A percentile compares a stretch with the other conserved stretches of the same genome.
Evolutionary conservation across 2,888 invertebrate genomes (phyloP).

Genomic region (Alviniconcha strummeri): DNA sequence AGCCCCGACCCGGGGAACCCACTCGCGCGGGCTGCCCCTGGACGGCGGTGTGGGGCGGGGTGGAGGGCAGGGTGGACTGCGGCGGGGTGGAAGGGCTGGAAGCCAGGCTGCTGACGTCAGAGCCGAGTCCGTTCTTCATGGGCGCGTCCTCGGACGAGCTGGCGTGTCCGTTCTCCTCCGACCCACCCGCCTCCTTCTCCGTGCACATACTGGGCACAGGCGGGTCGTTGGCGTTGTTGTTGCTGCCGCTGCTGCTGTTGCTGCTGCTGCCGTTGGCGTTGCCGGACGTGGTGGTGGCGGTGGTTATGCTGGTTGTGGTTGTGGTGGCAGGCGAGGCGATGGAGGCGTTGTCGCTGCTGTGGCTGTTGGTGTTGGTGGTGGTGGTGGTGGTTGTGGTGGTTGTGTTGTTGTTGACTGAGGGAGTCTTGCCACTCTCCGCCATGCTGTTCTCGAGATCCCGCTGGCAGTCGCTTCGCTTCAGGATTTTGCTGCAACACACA

Average conservation of each 20-base stretch:
- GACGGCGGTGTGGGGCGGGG: constrained; percentile 15
- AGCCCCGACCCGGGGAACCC: constrained; percentile 28
- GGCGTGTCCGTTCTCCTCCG: constrained; percentile 47
- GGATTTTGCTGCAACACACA: constrained; percentile 16
- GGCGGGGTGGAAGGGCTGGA: constrained; percentile 26
- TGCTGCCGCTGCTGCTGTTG: not conserved
- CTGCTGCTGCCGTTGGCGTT: not conserved
- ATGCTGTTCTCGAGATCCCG: constrained; percentile 11
- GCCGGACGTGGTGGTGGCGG: not conserved
- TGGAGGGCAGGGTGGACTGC: constrained; percentile 19
- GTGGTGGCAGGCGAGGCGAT: not conserved
- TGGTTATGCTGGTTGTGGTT: not conserved
- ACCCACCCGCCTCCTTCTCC: not conserved
- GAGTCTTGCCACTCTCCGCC: constrained; percentile 2
- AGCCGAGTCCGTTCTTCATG: constrained; percentile 39
- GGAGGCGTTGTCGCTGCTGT: not conserved
- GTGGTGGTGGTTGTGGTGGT: not conserved
- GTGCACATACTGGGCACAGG: not conserved
- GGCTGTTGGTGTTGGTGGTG: constrained; percentile 1
- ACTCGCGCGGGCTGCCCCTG: constrained; percentile 26
- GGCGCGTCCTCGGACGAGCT: constrained; percentile 44
- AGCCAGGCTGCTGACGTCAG: constrained; percentile 32
- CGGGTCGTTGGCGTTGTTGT: not conserved
- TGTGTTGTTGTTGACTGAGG: not conserved
- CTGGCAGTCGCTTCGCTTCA: constrained; percentile 27